Evolutionary conservation across 2,113 vertebrate species (phyloP), one percentile per base, ranked within the genome.

Genomic region (Gambusia holbrooki): DNA sequence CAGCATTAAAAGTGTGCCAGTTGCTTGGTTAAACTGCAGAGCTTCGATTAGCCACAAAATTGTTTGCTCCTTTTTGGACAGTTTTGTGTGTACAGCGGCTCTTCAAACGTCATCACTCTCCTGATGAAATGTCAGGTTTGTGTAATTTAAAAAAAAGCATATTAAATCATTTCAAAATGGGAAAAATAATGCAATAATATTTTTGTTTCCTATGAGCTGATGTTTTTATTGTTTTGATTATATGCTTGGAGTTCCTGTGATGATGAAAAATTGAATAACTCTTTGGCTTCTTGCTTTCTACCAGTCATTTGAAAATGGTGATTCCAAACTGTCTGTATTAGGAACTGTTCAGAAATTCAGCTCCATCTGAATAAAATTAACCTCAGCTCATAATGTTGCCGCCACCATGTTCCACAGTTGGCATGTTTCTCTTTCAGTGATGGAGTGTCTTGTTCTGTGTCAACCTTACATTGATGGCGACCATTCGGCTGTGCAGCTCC

Each of bases 1-100:
- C 15, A 74, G 22, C 81, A 68, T 60, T 73, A 48, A 75, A 83
- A 87, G 58, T 84, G 81, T 81, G 73, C 77, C 69, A 62, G 42
- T 69, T 79, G 40, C 25, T 69, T 61, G n/a, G 51, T 82, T 45
- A 37, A 25, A 45, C 74, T 63, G 33, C 62, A 68, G 32, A 45
- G 70, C 73, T 40, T 60, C 29, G 28, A 70, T 74, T 71, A 77
- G 25, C 68, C 28, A 62, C 54, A 19, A 12, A 1, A 54, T 54
- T n/a, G 37, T 30, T 30, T 33, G 32, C 3, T 66, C 29, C 62
- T 51, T 15, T 65, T 48, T 58, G 22, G 4, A n/a, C 25, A 58
- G 51, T 58, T 25, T 58, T 9, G 3, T 10, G 51, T 58, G 8
- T 9, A 9, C 8, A 58, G 22, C 3, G 17, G 45, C 5, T 48